Conservation (phyloP, 2,797 vertebrate species). For the Basileuterus tristriatus region DNA sequence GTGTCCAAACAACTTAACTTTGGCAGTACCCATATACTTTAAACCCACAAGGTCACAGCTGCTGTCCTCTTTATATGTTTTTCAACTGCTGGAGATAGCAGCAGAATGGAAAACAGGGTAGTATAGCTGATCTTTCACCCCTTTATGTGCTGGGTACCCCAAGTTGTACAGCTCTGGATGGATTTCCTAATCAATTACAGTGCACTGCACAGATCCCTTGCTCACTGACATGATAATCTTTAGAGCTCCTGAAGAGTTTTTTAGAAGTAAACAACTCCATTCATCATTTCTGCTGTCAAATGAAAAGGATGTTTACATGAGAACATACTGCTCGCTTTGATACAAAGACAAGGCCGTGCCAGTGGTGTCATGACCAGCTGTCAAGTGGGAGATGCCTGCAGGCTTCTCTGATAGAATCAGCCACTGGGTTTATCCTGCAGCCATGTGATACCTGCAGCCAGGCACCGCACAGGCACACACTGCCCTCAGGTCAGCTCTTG, state of each 20-base stretch:
- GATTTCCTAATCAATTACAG: not conserved
- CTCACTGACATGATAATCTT: not conserved
- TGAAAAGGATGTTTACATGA: not conserved
- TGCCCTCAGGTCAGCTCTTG: not conserved
- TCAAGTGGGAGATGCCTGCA: not conserved
- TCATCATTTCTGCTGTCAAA: not conserved
- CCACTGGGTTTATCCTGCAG: not conserved
- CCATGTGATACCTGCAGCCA: fast-evolving
- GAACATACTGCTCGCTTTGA: not conserved
- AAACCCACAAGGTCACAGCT: not conserved
- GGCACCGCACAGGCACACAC: not conserved
- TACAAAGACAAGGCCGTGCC: not conserved
- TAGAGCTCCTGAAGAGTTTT: not conserved
- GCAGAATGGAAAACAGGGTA: not conserved
- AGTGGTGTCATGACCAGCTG: not conserved
- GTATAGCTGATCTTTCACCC: not conserved
- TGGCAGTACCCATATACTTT: not conserved
- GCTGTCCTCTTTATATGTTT: not conserved
- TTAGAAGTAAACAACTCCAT: not conserved
- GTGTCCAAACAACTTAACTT: not conserved
- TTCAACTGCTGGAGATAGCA: not conserved
- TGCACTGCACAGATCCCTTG: not conserved
- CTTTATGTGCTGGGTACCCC: not conserved
- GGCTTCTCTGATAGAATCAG: not conserved
- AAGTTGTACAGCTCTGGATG: not conserved